Base-by-base conservation (phyloP, 2,113 vertebrate species). In the Pterocles burchelli region DNA sequence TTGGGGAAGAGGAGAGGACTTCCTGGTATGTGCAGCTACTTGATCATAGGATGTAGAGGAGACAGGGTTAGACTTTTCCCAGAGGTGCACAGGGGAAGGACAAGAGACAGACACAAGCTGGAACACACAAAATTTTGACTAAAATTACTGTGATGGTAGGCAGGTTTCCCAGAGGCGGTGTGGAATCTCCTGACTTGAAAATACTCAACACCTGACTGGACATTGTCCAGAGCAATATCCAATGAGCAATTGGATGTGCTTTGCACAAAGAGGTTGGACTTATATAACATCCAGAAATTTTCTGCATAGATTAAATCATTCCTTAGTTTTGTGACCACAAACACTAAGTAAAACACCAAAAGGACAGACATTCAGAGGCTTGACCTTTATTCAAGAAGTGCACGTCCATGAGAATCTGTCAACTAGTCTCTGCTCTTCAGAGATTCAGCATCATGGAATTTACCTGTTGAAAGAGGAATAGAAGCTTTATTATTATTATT, bases 1-100 rank as follows among this genome's bases (percentile, higher is more conserved):
- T 51, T 34, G 4, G 0, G 0, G 4, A 5, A 4, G 8, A 45
- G 17, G 11, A 87, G 22, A 28, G 18, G 15, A 57, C 28, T 75
- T 62, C 31, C 14, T 49, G 10, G 4, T 33, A 22, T 4, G 5
- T 80, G 24, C 38, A 61, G 20, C 8, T 55, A 34, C 41, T 43
- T 73, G 34, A 34, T 43, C 0, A 1, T 24, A 82, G 24, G 38
- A 31, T 63, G 21, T 26, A 71, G 34, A 83, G 13, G 9, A 48
- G 41, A 4, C 29, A 62, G 29, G 70, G 9, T 4, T 17, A 90
- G 71, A 9, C 5, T 68, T 5, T 52, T 46, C 22, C 18, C 24
- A 52, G 45, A 45, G 25, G 7, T 62, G 59, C 20, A 55, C 11
- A 18, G 34, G 24, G 21, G 21, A 78, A 65, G 31, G 10, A 45